phyloP scores from a whole-genome alignment of 2,797 vertebrate species.

The Molossus alvarezi region DNA sequence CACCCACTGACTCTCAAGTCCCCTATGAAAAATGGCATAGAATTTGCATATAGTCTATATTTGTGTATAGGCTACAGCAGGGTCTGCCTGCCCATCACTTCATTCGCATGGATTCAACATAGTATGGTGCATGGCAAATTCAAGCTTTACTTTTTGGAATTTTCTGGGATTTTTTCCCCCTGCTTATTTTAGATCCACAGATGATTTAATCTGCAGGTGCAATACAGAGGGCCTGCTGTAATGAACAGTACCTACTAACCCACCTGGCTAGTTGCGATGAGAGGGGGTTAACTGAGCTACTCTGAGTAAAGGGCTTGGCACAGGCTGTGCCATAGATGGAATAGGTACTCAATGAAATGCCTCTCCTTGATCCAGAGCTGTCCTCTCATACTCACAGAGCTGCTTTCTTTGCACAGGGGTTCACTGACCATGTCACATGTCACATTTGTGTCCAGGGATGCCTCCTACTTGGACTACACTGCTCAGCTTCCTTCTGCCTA shows the following conservation, averaged over 20 bases:
- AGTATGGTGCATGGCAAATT: not conserved
- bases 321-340: rapidly evolving
- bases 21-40: rapidly evolving
- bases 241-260: not conserved
- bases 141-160: not conserved
- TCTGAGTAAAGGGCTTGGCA: not conserved
- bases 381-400: not conserved
- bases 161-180: not conserved
- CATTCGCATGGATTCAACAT: not conserved
- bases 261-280: not conserved
- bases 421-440: not conserved
- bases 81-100: not conserved
- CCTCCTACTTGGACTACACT: not conserved
- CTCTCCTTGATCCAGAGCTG: not conserved
- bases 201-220: not conserved
- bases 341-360: not conserved
- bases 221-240: not conserved
- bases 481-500: not conserved
- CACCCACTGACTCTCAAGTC: not conserved
- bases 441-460: not conserved
- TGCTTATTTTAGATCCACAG: not conserved
- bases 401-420: not conserved
- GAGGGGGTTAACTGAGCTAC: not conserved
- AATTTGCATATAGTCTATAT: rapidly evolving
- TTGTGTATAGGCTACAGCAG: not conserved